Base-by-base conservation (phyloP, 2,797 vertebrate species). In the Gastrophryne carolinensis region DNA sequence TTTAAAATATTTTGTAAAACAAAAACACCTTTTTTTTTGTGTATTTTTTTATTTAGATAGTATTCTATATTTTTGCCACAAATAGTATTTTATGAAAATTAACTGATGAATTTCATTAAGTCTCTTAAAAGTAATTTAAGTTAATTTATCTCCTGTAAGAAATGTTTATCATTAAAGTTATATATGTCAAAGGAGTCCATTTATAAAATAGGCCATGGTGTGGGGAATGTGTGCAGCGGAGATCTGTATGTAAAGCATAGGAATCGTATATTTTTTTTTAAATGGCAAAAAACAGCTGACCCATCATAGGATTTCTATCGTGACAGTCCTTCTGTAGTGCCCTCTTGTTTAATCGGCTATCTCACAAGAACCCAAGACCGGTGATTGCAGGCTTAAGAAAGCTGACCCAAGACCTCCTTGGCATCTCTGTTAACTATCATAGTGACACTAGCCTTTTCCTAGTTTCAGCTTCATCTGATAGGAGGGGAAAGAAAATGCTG, bases 81-180 rank as follows among this genome's bases (percentile, higher is more conserved):
- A 86, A 85, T 89, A 86, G 86, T 85, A 79, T 86, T 88, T 86
- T 89, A 81, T 90, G 34, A 87, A 88, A 82, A 88, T 83, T n/a
- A 83, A 87, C 85, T 86, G 84, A 88, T 80, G 85, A 88, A 90
- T 89, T 60, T 80, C 88, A 88, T 80, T 4, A 83, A 90, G 85
- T 90, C 87, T 90, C 87, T 89, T 90, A 86, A 91, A 87, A 82
- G 86, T 91, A 91, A 91, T 90, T 91, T 91, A 91, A 88, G 87
- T 91, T 91, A 91, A 91, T 91, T 91, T 91, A 91, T 91, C 90
- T 84, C 78, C 78, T 81, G 78, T 90, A 88, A 91, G 87, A 92
- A 91, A 90, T 88, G 85, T 91, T 89, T 92, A 91, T 91, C 89
- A 72, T 89, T 89, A 91, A 85, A 86, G 85, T 83, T 89, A 89